Conservation (phyloP, 2,888 invertebrate genomes). For the Latheticus oryzae region DNA sequence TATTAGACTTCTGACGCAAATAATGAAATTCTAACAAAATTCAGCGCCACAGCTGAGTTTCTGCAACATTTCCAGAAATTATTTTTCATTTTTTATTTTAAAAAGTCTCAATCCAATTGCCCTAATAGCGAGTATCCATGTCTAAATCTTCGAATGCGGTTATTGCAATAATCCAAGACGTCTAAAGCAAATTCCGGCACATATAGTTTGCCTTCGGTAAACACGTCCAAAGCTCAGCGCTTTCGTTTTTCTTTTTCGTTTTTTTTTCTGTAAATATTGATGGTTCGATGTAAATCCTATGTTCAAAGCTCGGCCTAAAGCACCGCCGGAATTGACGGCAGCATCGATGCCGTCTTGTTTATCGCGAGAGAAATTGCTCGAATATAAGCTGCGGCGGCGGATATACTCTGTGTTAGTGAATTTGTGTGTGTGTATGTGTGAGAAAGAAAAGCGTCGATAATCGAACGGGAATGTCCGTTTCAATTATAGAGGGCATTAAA, state of each 20-base stretch:
- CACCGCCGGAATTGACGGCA: constrained; percentile 25
- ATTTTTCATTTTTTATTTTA: no score
- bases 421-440: constrained; percentile 15
- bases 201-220: constrained; percentile 49
- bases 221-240: constrained; percentile 48
- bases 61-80: no score
- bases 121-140: no score
- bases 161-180: no score
- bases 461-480: constrained; percentile 13
- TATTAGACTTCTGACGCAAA: constrained; percentile 6
- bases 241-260: constrained; percentile 35
- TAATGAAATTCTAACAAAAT: constrained; percentile 18
- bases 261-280: constrained; percentile 51
- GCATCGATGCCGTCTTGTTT: constrained; percentile 30
- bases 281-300: constrained; percentile 51
- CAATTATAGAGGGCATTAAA: constrained; percentile 26
- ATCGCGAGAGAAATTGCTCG: constrained; percentile 24
- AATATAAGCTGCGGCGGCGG: constrained; percentile 29
- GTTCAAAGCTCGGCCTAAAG: constrained; percentile 46
- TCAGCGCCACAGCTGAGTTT: background rate
- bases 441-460: constrained; percentile 25
- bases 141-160: constrained; percentile 43
- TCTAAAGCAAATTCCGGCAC: no score
- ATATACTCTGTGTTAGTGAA: no score
- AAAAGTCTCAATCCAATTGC: no score